phyloP scores from a whole-genome alignment of 2,888 invertebrate species.

The Tuberolachnus salignus region DNA sequence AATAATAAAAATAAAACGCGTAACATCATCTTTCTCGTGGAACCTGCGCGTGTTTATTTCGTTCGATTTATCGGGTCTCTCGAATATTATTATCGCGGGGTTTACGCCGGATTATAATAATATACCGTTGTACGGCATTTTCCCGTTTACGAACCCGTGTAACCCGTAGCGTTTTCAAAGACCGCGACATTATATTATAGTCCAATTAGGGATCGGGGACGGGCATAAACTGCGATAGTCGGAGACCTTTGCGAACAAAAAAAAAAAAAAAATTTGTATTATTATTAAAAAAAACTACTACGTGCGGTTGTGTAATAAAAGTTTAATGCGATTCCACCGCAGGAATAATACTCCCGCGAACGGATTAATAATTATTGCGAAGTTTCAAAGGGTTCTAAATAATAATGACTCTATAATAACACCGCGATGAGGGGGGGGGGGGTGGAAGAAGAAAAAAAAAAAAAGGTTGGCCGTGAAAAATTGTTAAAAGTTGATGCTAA shows the following conservation, averaged over 20 bases:
- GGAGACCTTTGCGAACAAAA: conserved; percentile 13
- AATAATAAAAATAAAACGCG: too few relatives aligned
- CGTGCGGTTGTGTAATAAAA: conserved; percentile 32
- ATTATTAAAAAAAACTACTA: neutral
- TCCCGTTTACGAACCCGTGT: neutral
- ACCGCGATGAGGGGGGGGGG: neutral
- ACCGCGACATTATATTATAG: neutral
- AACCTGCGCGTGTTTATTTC: too few relatives aligned
- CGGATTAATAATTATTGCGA: conserved; percentile 53
- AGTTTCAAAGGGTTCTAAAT: conserved; percentile 55
- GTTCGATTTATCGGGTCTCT: too few relatives aligned
- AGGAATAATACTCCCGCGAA: conserved; percentile 42
- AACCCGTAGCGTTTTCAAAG: neutral
- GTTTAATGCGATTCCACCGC: conserved; percentile 41
- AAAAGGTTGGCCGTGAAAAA: conserved; percentile 53
- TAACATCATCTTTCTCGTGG: too few relatives aligned
- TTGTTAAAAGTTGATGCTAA: conserved; percentile 51
- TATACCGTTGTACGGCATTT: neutral
- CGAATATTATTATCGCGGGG: too few relatives aligned
- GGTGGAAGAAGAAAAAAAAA: neutral
- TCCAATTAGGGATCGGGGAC: conserved; percentile 6
- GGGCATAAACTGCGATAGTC: conserved; percentile 16
- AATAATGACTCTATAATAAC: conserved; percentile 24
- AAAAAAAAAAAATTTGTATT: conserved; percentile 1
- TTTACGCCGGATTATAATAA: too few relatives aligned